phyloP scores from a whole-genome alignment of 1,140 invertebrate genomes.

The Polypedilum pembai region DNA sequence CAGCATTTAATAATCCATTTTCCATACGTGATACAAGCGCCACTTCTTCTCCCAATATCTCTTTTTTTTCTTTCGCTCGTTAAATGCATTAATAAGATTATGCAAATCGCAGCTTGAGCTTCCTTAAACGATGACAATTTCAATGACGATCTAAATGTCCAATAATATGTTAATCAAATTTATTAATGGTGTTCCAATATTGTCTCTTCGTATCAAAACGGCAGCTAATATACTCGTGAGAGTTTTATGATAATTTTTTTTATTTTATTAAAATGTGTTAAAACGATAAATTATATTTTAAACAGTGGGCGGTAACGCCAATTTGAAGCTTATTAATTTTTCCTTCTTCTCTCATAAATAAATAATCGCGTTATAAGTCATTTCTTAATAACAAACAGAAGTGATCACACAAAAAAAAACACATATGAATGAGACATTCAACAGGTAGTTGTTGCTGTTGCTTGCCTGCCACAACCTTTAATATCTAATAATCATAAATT shows the following conservation, averaged over 20 bases:
- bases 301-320: background rate
- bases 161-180: conserved; percentile 25
- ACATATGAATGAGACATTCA: conserved; percentile 21
- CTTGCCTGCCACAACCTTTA: background rate
- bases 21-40: conserved; percentile 2
- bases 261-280: conserved; percentile 16
- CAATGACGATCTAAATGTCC: too few relatives aligned
- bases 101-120: conserved; percentile 15
- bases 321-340: conserved; percentile 22
- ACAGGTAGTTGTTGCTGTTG: background rate
- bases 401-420: background rate
- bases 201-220: background rate
- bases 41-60: background rate
- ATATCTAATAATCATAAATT: conserved; percentile 20
- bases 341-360: background rate
- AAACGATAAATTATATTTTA: conserved; percentile 22
- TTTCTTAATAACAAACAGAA: conserved; percentile 14
- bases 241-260: conserved; percentile 22
- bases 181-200: background rate
- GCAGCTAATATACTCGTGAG: background rate
- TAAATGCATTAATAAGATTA: conserved; percentile 10
- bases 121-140: conserved; percentile 18
- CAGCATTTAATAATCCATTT: conserved; percentile 1
- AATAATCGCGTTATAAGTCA: conserved; percentile 17
- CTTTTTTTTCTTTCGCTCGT: background rate